These are phyloP conservation scores for Paramuricea clavata DNA, from an alignment of 92 coral and sea anemone species.

Conservation along the genomic window DNA sequence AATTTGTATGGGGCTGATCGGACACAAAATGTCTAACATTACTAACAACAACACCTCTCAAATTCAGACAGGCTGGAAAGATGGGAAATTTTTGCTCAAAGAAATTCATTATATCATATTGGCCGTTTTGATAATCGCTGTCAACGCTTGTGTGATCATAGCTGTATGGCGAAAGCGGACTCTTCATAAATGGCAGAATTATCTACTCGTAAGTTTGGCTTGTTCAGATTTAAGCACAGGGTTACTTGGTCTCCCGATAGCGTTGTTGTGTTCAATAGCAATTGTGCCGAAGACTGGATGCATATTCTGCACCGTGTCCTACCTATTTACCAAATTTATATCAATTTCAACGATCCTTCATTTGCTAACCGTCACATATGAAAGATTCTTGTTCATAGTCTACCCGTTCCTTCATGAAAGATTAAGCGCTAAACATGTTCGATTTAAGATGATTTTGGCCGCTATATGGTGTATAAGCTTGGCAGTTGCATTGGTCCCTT, in stretches of 20 bases:
- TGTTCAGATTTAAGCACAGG: constrained; percentile 9
- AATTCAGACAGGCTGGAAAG: not conserved
- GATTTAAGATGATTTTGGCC: not conserved
- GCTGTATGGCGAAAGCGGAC: not conserved
- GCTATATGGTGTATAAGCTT: not conserved
- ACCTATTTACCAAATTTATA: constrained; percentile 5
- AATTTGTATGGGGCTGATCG: not conserved
- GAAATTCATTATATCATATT: not conserved
- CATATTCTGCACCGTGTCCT: not conserved
- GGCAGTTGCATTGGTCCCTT: not conserved
- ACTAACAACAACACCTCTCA: not conserved
- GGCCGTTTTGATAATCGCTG: not conserved
- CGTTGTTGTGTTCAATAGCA: not conserved
- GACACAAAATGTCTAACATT: not conserved
- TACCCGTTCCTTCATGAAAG: constrained; percentile 10
- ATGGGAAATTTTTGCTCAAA: not conserved
- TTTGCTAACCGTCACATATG: not conserved
- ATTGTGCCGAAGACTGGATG: not conserved
- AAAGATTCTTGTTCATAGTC: constrained; percentile 6
- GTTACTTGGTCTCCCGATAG: not conserved
- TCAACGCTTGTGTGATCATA: not conserved
- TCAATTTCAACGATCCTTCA: constrained; percentile 18
- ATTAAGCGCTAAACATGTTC: not conserved
- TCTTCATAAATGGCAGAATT: constrained; percentile 21
- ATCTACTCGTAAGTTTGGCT: constrained; percentile 4